Conservation (phyloP, 2,113 vertebrate genomes). For the Mystacornis crossleyi region DNA sequence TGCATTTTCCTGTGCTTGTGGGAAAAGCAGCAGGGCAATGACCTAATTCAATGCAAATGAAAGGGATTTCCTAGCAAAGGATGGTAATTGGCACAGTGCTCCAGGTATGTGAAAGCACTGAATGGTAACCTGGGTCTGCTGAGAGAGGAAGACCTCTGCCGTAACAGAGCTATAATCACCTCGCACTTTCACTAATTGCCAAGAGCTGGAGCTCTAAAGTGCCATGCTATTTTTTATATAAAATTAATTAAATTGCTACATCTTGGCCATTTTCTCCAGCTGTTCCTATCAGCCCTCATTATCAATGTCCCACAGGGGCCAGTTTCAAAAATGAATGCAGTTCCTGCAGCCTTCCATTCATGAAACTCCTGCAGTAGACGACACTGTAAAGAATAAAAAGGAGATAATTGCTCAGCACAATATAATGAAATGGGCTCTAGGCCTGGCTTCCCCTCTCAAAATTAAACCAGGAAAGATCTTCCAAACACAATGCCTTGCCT, state of each 20-base stretch:
- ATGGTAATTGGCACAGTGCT: neutral
- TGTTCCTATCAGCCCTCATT: neutral
- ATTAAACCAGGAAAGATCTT: neutral
- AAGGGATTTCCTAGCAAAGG: slow-evolving; percentile 20
- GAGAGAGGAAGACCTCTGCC: neutral
- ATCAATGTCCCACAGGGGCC: neutral
- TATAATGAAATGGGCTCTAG: neutral
- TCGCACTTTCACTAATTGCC: neutral
- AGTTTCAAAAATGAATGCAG: neutral
- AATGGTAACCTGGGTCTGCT: neutral
- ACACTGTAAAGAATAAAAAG: neutral
- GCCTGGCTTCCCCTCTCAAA: neutral
- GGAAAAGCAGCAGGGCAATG: neutral
- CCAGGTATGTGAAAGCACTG: neutral
- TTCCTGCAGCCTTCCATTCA: neutral
- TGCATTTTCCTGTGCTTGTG: neutral
- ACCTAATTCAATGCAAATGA: neutral
- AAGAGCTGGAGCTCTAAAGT: neutral
- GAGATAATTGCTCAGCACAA: neutral
- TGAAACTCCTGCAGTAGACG: neutral
- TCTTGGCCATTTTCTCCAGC: neutral
- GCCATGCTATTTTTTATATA: neutral
- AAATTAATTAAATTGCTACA: neutral
- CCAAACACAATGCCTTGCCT: neutral
- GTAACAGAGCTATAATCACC: neutral